Base-by-base conservation (phyloP, 2,797 vertebrate species). In the Parauchenoglanis punctatus region DNA sequence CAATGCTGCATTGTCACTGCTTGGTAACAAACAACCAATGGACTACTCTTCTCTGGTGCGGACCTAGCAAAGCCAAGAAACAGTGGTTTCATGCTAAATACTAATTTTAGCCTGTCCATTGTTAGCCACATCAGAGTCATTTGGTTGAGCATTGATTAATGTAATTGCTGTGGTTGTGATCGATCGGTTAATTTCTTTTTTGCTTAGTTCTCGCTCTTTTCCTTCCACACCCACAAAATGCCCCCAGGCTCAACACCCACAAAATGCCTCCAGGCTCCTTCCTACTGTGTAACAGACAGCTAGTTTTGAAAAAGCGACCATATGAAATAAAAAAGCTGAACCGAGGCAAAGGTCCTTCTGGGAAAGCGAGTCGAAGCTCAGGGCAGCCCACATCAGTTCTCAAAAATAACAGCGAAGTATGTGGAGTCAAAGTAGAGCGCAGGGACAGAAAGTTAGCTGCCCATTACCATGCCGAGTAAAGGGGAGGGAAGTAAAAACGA, bases 301-400 rank as follows among this genome's bases (percentile, higher is more conserved):
- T 85, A 59, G 85, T 77, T 90, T 44, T 61, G 72, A 86, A 88
- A 77, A 35, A 72, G 15, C 0, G 0, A 61, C 4, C 35, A 70
- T 88, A 67, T 58, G 59, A 89, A 88, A 78, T 89, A 83, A 89
- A 88, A 88, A 89, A 56, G 78, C 80, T 75, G 80, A 86, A 78
- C 56, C 67, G 52, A 67, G 25, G 68, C 25, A 67, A 90, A n/a
- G 2, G 20, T 52, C 67, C 68, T 82, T 85, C 40, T 59, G 84
- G 63, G 68, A 87, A 73, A 13, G 35, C 18, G n/a, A 63, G 83
- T 67, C 52, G 17, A 78, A 44, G 61, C 86, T 75, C 80, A 76
- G 49, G 63, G 46, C 78, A 35, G 82, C 72, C 85, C 81, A 84
- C 88, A 85, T 81, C 88, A 85, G 83, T 89, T 91, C 75, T 40